Percentiles rank a stretch among this genome's conserved stretches.
These are phyloP conservation scores for Gonioctena quinquepunctata DNA, from an alignment of 1,140 invertebrate species.

Conservation along the genomic window DNA sequence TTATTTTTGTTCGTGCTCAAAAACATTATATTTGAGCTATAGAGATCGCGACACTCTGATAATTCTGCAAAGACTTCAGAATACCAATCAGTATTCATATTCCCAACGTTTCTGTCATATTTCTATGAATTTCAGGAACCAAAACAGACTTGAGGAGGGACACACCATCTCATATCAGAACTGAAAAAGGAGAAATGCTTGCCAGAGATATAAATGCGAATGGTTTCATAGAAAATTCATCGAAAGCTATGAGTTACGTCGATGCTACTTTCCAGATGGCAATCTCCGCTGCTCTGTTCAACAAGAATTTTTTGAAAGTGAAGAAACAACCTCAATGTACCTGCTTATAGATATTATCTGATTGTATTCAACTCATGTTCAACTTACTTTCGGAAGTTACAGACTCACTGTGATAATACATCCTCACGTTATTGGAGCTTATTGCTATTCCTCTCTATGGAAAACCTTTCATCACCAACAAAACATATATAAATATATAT, in stretches of 20 bases:
- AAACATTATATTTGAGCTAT: too few species aligned
- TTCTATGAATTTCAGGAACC: too few species aligned
- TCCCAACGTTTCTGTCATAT: too few species aligned
- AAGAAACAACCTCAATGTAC: background rate
- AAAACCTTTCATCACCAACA: too few species aligned
- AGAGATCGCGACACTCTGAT: too few species aligned
- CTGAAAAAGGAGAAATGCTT: constrained; percentile 35
- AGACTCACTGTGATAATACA: background rate
- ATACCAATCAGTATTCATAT: too few species aligned
- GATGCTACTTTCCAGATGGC: constrained; percentile 51
- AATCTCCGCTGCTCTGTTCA: constrained; percentile 23
- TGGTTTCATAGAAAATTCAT: constrained; percentile 43
- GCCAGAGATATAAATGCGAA: constrained; percentile 38
- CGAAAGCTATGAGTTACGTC: constrained; percentile 39
- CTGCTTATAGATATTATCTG: constrained; percentile 3
- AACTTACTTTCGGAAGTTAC: background rate
- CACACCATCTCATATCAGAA: constrained; percentile 20
- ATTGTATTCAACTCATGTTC: too few species aligned
- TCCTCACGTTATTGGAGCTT: too few species aligned
- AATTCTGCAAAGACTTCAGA: too few species aligned
- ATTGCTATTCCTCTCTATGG: too few species aligned
- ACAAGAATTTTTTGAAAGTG: constrained; percentile 1
- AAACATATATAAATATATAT: too few species aligned
- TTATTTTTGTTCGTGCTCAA: too few species aligned
- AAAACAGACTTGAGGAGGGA: constrained; percentile 70